phyloP scores from a whole-genome alignment of 2,113 vertebrate species.

The Litocranius walleri region DNA sequence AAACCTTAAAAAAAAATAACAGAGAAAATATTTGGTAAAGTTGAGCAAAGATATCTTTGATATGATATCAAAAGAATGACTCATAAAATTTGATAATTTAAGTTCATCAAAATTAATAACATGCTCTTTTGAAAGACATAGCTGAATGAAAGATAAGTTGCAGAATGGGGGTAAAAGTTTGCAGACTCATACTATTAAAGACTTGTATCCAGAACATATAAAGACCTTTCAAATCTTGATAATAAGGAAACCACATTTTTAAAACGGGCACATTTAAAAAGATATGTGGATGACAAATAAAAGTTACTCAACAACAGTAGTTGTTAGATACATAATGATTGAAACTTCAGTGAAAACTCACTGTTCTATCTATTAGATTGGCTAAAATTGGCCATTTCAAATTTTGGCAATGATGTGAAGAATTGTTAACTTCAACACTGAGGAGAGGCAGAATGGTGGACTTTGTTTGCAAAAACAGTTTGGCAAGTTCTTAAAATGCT shows the following conservation, averaged over 20 bases:
- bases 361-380: background rate
- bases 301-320: background rate
- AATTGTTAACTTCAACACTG: background rate
- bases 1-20: background rate
- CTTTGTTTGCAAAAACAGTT: background rate
- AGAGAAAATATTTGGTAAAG: background rate
- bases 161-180: background rate
- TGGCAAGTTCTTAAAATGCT: background rate
- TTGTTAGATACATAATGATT: background rate
- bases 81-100: background rate
- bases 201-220: background rate
- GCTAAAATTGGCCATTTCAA: background rate
- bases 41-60: background rate
- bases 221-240: background rate
- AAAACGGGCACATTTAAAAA: background rate
- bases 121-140: background rate
- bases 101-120: background rate
- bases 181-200: background rate
- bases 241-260: background rate
- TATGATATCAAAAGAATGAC: background rate
- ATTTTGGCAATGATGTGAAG: background rate
- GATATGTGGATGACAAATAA: background rate
- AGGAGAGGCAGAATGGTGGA: background rate
- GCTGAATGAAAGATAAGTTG: background rate
- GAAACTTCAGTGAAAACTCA: background rate